A percentile compares a stretch with the other conserved stretches of the same genome.
Evolutionary conservation across 1,140 invertebrate species (phyloP).

Genomic region (Rhopalosiphum maidis): DNA sequence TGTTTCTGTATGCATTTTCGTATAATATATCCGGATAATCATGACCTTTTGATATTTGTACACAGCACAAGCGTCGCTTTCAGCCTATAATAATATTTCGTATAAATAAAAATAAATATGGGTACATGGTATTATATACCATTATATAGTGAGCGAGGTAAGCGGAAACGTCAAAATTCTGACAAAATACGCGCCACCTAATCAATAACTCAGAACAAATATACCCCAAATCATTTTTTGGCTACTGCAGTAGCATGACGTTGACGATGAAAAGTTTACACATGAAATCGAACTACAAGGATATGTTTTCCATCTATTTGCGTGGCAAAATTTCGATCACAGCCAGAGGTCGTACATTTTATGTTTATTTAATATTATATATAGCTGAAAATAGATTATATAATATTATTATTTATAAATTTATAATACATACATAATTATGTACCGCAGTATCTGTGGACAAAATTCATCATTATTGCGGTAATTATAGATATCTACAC

Average conservation of each 20-base stretch:
- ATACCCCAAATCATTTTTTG: not conserved
- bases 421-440: too few species aligned
- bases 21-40: not conserved
- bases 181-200: not conserved
- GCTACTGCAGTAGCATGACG: too few species aligned
- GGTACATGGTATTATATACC: not conserved
- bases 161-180: not conserved
- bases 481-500: too few species aligned
- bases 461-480: too few species aligned
- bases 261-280: not conserved
- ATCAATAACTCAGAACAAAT: not conserved
- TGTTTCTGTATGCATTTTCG: too few species aligned
- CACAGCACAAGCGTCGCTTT: not conserved
- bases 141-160: not conserved
- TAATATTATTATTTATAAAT: too few species aligned
- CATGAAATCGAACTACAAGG: not conserved
- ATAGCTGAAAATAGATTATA: too few species aligned
- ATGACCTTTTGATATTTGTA: not conserved
- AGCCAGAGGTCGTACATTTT: too few species aligned
- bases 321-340: not conserved
- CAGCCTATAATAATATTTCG: too few species aligned
- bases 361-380: too few species aligned
- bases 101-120: not conserved
- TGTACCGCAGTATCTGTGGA: too few species aligned
- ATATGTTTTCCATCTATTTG: not conserved